Percentiles rank a stretch among this genome's conserved stretches.
Evolutionary conservation across 2,113 vertebrate species (phyloP).

Genomic region (Macrotis lagotis): DNA sequence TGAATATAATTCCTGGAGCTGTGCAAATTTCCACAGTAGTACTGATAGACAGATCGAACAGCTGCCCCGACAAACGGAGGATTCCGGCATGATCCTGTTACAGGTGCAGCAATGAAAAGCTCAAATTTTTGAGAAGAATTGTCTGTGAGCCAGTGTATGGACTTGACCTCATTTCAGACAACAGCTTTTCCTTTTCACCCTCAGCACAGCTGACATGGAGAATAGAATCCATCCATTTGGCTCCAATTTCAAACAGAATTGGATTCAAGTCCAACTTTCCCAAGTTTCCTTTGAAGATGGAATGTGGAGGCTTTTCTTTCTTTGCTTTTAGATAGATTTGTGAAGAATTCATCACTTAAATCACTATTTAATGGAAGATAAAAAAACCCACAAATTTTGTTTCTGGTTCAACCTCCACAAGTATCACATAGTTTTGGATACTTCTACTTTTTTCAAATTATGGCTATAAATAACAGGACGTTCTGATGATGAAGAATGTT

Average conservation of each 20-base stretch:
- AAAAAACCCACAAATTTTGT: neutral
- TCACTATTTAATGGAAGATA: conserved; percentile 31
- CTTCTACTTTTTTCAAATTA: neutral
- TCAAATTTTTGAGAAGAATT: conserved; percentile 54
- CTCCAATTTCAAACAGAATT: conserved; percentile 65
- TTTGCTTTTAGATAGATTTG: conserved; percentile 44
- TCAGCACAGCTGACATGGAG: conserved; percentile 70
- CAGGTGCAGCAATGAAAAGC: conserved; percentile 53
- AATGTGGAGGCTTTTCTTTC: neutral
- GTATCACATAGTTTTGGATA: neutral
- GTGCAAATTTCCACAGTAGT: neutral
- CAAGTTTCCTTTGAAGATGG: conserved; percentile 58
- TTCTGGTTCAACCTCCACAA: neutral
- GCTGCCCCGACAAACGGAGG: conserved; percentile 28
- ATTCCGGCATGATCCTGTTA: conserved; percentile 23
- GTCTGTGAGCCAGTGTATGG: conserved; percentile 61
- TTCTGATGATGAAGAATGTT: neutral
- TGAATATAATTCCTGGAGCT: neutral
- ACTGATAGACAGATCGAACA: conserved; percentile 38
- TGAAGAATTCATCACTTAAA: conserved; percentile 49
- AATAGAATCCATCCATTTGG: conserved; percentile 59
- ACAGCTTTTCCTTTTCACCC: conserved; percentile 64
- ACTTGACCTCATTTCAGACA: conserved; percentile 72
- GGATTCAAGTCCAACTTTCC: conserved; percentile 37
- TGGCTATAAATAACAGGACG: neutral